Evolutionary conservation across 2,113 vertebrate species (phyloP), one percentile per base, ranked within the genome.

Genomic region (Onychorhynchus coronatus): DNA sequence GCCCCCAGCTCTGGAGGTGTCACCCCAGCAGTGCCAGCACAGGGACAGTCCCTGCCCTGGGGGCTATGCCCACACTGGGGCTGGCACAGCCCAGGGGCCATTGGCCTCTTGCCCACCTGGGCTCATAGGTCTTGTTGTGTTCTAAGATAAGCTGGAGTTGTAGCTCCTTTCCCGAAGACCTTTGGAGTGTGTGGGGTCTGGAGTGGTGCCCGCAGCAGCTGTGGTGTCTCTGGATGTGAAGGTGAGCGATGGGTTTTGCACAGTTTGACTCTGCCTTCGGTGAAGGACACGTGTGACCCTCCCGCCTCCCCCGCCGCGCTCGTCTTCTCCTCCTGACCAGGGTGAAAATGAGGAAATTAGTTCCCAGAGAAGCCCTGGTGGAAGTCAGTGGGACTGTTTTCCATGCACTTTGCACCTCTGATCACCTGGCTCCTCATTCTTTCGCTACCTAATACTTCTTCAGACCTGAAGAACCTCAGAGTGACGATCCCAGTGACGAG

Each of bases 261-360:
- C 17, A 3, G 21, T 39, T 6, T 8, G 56, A 4, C 11, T 81
- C 21, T 35, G 47, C 47, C 65, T 75, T 7, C 5, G 52, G 13
- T 59, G 14, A 2, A 8, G 58, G 35, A 39, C 41, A 9, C 0
- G 6, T 47, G 58, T 47, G 24, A 0, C 20, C 52, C 70, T 63
- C 76, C 35, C 3, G 1, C 35, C 14, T 56, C 25, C 46, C 46
- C 14, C 0, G 1, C 24, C 9, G 4, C 5, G 27, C 58, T 55
- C 0, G 1, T n/a, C 31, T 41, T 15, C 44, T 44, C 8, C n/a
- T 77, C 61, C 74, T 1, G 35, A 59, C 71, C 35, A 61, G 23
- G 42, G 21, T 59, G 75, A 42, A 75, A 92, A 82, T 53, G 52
- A 74, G 77, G 65, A 79, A 49, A 90, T 5, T 2, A 0, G 1